A percentile compares a stretch with the other conserved stretches of the same genome.
Evolutionary conservation across 2,113 vertebrate genomes (phyloP).

Genomic region (Prietella phreatophila): DNA sequence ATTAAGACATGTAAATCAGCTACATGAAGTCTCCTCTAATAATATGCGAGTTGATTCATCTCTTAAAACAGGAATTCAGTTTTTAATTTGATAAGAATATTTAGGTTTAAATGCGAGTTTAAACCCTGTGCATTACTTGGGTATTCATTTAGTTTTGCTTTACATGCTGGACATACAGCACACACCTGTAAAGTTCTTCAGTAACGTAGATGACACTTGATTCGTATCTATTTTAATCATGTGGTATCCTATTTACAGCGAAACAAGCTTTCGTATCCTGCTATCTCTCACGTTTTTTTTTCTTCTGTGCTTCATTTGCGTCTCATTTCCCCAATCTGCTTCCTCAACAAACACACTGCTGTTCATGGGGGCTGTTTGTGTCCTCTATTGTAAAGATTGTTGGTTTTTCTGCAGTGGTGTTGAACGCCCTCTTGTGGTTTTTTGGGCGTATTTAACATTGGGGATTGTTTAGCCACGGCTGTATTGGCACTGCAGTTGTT

Average conservation of each 20-base stretch:
- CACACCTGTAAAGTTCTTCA: background rate
- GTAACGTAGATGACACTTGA: background rate
- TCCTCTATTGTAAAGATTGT: conserved; percentile 34
- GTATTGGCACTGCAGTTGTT: background rate
- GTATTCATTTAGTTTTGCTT: background rate
- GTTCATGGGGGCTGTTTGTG: conserved; percentile 35
- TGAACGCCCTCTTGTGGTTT: conserved; percentile 34
- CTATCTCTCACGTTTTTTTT: conserved; percentile 23
- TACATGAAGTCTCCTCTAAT: background rate
- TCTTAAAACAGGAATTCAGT: background rate
- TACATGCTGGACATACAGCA: background rate
- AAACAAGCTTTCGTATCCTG: conserved; percentile 24
- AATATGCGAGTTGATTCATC: background rate
- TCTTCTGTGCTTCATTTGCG: conserved; percentile 38
- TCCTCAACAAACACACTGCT: conserved; percentile 35
- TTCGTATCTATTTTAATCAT: conserved; percentile 17
- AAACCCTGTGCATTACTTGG: background rate
- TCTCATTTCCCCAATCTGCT: conserved; percentile 51
- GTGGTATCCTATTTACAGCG: background rate
- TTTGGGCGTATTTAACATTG: background rate
- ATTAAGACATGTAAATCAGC: background rate
- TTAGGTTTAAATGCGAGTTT: background rate
- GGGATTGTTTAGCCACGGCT: background rate
- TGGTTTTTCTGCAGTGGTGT: background rate
- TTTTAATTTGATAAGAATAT: background rate